These are phyloP conservation scores for Odontocolon sp. DNA, from an alignment of 2,888 invertebrate species.

Conservation along the genomic window DNA sequence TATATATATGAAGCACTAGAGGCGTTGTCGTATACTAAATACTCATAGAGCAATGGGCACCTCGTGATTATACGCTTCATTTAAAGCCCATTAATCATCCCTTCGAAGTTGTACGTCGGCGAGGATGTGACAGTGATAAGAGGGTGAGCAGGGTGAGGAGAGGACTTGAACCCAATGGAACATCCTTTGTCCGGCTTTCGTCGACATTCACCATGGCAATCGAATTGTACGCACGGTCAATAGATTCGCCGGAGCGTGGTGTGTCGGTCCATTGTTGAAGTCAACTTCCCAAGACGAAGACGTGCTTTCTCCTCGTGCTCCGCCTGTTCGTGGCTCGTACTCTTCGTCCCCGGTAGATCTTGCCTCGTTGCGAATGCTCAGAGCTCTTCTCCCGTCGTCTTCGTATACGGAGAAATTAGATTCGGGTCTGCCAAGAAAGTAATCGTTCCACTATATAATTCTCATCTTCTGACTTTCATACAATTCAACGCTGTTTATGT, in stretches of 20 bases:
- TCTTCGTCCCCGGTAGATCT: constrained; percentile 3
- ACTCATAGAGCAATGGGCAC: constrained; percentile 17
- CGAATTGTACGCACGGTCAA: constrained; percentile 64
- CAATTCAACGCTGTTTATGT: too few relatives aligned
- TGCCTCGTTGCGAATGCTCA: neutral
- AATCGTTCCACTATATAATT: neutral
- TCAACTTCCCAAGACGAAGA: constrained; percentile 54
- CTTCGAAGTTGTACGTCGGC: constrained; percentile 27
- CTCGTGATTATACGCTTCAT: constrained; percentile 68
- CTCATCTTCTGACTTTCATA: too few relatives aligned
- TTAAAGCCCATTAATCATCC: constrained; percentile 68
- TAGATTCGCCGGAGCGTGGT: constrained; percentile 60
- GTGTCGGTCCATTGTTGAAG: constrained; percentile 56
- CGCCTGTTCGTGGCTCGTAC: constrained; percentile 37
- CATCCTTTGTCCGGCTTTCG: constrained; percentile 61
- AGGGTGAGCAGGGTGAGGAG: constrained; percentile 25
- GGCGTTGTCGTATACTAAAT: neutral
- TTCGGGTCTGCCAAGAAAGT: constrained; percentile 7
- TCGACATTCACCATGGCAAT: constrained; percentile 59
- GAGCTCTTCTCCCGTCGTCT: neutral
- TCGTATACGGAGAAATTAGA: constrained; percentile 27
- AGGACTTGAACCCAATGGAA: constrained; percentile 56
- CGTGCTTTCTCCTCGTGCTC: constrained; percentile 36
- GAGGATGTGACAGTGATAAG: neutral
- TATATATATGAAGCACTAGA: neutral